These are phyloP conservation scores for Apocrypta bakeri DNA, from an alignment of 1,140 invertebrate genomes.

Conservation along the genomic window DNA sequence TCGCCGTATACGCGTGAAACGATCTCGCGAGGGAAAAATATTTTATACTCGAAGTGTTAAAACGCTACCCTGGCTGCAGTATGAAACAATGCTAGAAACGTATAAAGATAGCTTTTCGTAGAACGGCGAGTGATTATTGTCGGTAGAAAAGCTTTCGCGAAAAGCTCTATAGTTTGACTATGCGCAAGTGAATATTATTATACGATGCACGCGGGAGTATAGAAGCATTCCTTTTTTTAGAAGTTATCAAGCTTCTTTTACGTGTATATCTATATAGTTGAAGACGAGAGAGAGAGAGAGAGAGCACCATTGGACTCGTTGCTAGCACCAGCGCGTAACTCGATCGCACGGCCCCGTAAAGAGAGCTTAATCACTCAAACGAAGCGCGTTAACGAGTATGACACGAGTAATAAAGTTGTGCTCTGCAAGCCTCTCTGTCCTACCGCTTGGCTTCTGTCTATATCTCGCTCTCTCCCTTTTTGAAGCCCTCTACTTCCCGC, in stretches of 20 bases:
- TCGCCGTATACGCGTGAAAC: no score
- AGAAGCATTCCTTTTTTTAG: background rate
- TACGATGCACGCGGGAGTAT: background rate
- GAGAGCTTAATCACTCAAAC: constrained; percentile 30
- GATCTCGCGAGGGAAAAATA: no score
- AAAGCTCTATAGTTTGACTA: no score
- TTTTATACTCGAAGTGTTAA: no score
- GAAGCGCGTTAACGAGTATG: constrained; percentile 21
- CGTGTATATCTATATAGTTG: background rate
- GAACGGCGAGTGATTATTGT: no score
- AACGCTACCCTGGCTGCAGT: no score
- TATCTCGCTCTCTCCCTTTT: background rate
- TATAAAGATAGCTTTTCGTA: no score
- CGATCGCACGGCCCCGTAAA: constrained; percentile 3
- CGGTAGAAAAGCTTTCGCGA: no score
- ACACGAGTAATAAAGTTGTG: constrained; percentile 18
- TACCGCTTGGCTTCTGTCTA: background rate
- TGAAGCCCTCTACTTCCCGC: no score
- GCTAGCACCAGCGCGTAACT: background rate
- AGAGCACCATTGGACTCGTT: background rate
- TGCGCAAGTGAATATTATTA: background rate
- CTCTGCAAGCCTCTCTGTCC: background rate
- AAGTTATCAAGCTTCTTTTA: no score
- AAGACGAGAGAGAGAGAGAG: no score
- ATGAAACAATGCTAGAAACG: no score